Percentiles rank a stretch among this genome's conserved stretches.
phyloP scores from a whole-genome alignment of 2,113 vertebrate species.

The Sardina pilchardus region DNA sequence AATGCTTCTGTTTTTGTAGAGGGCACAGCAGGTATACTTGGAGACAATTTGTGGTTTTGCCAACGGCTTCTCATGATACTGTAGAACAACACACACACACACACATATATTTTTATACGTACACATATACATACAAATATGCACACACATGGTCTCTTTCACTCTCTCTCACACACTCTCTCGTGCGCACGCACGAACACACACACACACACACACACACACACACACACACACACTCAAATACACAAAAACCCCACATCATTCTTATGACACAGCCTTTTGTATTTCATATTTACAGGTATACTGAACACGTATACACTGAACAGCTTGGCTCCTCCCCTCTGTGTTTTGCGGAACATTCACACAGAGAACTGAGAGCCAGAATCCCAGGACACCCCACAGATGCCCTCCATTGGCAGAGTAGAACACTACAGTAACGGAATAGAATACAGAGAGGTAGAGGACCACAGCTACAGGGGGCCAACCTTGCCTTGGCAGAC shows the following conservation, averaged over 20 bases:
- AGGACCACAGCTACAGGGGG: not conserved
- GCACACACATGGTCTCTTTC: not conserved
- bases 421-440: not conserved
- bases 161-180: not conserved
- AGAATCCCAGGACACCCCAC: not conserved
- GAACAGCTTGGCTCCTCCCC: not conserved
- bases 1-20: not conserved
- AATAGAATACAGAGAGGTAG: not conserved
- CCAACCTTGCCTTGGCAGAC: not conserved
- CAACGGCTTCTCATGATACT: not conserved
- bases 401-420: not conserved
- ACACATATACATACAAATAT: not conserved
- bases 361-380: not conserved
- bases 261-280: not conserved
- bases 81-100: not conserved
- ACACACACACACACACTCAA: not conserved
- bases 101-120: not conserved
- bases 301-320: not conserved
- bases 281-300: not conserved
- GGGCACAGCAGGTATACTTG: not conserved
- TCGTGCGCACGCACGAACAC: not conserved
- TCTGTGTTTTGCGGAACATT: not conserved
- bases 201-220: constrained; percentile 8
- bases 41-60: not conserved
- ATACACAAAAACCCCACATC: not conserved